Base-by-base conservation (phyloP, 2,113 vertebrate species). In the Sinocyclocheilus grahami region DNA sequence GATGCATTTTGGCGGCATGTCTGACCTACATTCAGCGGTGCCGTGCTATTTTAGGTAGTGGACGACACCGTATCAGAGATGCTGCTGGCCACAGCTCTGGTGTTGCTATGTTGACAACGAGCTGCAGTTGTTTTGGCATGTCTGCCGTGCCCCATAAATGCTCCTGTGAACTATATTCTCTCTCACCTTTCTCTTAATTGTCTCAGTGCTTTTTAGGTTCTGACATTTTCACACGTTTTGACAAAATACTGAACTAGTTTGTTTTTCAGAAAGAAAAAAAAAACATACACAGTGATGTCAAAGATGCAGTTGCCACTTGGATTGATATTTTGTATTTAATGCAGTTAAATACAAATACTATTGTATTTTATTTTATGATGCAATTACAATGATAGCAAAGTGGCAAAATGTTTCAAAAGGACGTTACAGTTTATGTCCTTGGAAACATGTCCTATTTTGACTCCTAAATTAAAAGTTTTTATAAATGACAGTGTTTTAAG, bases 11-110 rank as follows among this genome's bases (percentile, higher is more conserved):
- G 86, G 48, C 87, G 18, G 60, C 33, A 71, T 24, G 81, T 84
- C 83, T 91, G 91, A 91, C 90, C 91, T 91, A 91, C 85, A 91
- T 91, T 89, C 86, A 87, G 37, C 58, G 72, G 87, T 87, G 84
- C 84, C 80, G 33, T 71, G 53, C 82, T 92, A 90, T 89, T 88
- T 91, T 89, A 37, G 76, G 86, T 62, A 85, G 42, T 82, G 84
- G 87, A 82, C 86, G 82, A 87, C 74, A 67, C 46, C 14, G 2
- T 60, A 39, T 76, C 87, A 85, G 87, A 86, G 72, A 83, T 51
- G 39, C 82, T 78, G 75, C 39, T 72, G 77, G 42, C 27, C 55
- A 1, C 12, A 46, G 42, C 20, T 83, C 53, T 77, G 76, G 62
- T 78, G 88, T 87, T 76, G 76, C 76, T n/a, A 72, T 83, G 86